Evolutionary conservation across 2,113 vertebrate species (phyloP), one percentile per base, ranked within the genome.

Genomic region (Odobenus rosmarus): DNA sequence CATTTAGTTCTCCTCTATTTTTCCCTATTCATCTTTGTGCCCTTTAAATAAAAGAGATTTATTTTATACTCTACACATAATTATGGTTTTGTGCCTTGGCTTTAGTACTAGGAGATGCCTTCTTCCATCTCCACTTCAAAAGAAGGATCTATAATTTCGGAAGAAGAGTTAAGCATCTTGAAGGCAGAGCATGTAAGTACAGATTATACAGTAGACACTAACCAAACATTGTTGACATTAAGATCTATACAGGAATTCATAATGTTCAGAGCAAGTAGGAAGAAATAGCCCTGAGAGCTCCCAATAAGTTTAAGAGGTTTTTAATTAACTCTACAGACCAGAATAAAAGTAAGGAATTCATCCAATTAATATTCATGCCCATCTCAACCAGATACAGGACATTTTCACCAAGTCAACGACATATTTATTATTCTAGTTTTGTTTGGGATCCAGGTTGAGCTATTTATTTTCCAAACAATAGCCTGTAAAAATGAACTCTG

Each of bases 381-480:
- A 7, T 71, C 59, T 87, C 36, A 69, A 49, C 33, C 39, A 93
- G 21, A 69, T 46, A 19, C 4, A 31, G 59, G 36, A 36, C 14
- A 39, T 90, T 88, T 90, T 82, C n/a, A 88, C 81, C 72, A 95
- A 42, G n/a, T 71, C 57, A 36, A 28, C 28, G 36, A 10, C 69
- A 67, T 36, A 61, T 81, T 85, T 90, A 74, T 92, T 89, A 93
- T 92, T 93, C 77, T 93, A 53, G 15, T 77, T 97, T 86, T 91
- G 67, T 71, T 93, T 88, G 57, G 18, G 31, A 24, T 91, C 26
- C 46, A 79, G 72, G 15, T 85, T 93, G 82, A 98, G 33, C 77
- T 93, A 61, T 88, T 96, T 95, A 91, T 95, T 96, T 97, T 89
- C 62, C 21, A 72, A 86, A 92, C 31, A 91, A 67, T 55, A 80